These are phyloP conservation scores for Drosophila ananassae DNA, from an alignment of 1,140 invertebrate species.

Conservation along the genomic window DNA sequence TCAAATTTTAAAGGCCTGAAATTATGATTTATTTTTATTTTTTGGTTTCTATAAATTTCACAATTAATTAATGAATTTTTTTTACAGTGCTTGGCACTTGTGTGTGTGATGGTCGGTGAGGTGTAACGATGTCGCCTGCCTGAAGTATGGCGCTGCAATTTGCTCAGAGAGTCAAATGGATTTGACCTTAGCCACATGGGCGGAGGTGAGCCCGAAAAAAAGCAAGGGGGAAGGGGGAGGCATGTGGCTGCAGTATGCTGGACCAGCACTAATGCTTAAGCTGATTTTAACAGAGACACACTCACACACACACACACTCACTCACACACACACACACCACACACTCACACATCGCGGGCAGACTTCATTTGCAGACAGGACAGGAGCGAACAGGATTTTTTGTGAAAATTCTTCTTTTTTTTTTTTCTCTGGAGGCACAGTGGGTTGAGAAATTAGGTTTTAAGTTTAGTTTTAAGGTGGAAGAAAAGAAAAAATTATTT, in stretches of 20 bases:
- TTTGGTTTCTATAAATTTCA: too few relatives aligned
- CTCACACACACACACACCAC: neutral
- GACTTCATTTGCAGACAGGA: conserved; percentile 66
- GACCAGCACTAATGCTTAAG: conserved; percentile 78
- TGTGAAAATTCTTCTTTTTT: neutral
- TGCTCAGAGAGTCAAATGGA: conserved; percentile 79
- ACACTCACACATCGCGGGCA: conserved; percentile 37
- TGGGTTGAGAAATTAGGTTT: neutral
- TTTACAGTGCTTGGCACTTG: conserved; percentile 17
- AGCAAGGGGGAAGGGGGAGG: neutral
- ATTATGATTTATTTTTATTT: too few relatives aligned
- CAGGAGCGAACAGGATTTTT: conserved; percentile 20
- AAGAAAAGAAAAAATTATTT: too few relatives aligned
- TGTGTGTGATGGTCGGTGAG: conserved; percentile 54
- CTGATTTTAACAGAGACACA: conserved; percentile 67
- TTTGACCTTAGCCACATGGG: conserved; percentile 75
- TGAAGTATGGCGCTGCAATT: conserved; percentile 70
- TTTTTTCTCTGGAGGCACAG: neutral
- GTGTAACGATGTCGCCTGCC: conserved; percentile 61
- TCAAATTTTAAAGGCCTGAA: too few relatives aligned
- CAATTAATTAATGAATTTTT: neutral
- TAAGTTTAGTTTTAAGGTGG: too few relatives aligned
- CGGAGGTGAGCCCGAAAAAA: conserved; percentile 10
- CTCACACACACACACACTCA: conserved; percentile 2
- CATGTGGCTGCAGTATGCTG: conserved; percentile 36